Percentiles rank a stretch among this genome's conserved stretches.
phyloP scores from a whole-genome alignment of 1,140 invertebrate species.

The Contarinia nasturtii region DNA sequence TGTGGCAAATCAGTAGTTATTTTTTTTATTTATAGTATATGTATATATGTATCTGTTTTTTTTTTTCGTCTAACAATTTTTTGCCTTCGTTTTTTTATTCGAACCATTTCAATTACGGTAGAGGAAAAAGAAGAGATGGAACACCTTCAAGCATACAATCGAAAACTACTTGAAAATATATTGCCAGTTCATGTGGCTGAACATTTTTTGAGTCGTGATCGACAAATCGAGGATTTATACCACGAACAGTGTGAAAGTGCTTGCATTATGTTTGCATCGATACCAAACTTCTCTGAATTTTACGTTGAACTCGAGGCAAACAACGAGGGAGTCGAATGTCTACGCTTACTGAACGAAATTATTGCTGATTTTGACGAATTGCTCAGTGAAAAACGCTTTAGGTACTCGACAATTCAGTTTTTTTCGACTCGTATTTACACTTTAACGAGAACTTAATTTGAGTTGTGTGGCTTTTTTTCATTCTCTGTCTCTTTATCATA shows the following conservation, averaged over 20 bases:
- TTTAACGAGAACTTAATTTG: not conserved
- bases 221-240: constrained; percentile 80
- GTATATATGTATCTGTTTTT: no score
- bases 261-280: constrained; percentile 89
- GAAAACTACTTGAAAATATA: constrained; percentile 85
- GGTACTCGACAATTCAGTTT: constrained; percentile 12
- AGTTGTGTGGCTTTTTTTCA: not conserved
- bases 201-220: constrained; percentile 72
- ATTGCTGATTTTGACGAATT: constrained; percentile 92
- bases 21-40: no score
- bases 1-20: no score
- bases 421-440: not conserved
- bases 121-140: constrained; percentile 92
- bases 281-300: constrained; percentile 94
- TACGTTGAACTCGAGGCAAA: constrained; percentile 88
- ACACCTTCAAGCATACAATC: constrained; percentile 80
- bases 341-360: constrained; percentile 88
- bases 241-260: constrained; percentile 89
- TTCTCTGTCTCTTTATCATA: not conserved
- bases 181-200: constrained; percentile 85
- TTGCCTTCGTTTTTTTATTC: not conserved
- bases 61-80: no score
- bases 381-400: constrained; percentile 66
- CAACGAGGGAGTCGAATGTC: constrained; percentile 87
- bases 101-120: constrained; percentile 20